phyloP scores from a whole-genome alignment of 1,140 invertebrate genomes.

The Melitaea cinxia region DNA sequence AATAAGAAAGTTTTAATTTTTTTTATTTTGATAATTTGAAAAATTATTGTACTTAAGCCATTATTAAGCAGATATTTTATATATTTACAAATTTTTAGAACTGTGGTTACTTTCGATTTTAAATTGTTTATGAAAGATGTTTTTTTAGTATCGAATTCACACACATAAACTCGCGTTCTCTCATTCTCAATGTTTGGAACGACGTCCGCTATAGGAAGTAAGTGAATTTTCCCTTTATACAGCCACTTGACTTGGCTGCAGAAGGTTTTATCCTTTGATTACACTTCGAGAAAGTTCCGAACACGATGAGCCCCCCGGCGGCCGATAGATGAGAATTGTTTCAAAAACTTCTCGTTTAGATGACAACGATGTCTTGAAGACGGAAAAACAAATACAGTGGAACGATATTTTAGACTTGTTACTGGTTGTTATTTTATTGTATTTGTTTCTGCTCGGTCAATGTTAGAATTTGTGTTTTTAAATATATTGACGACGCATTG shows the following conservation, averaged over 20 bases:
- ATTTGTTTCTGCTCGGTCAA: no score
- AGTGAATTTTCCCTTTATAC: conserved; percentile 76
- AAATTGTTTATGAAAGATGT: no score
- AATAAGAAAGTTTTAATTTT: no score
- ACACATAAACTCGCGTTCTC: conserved; percentile 29
- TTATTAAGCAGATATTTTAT: no score
- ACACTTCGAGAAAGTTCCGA: conserved; percentile 59
- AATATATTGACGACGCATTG: no score
- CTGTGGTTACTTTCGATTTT: no score
- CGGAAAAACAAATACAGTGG: conserved; percentile 7
- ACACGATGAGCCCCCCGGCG: conserved; percentile 49
- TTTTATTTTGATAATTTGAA: no score
- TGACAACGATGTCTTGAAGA: conserved; percentile 29
- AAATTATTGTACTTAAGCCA: no score
- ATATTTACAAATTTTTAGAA: no score
- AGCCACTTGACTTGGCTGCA: conserved; percentile 69
- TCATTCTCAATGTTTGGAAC: conserved; percentile 69
- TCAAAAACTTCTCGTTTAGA: conserved; percentile 54
- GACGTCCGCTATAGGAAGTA: conserved; percentile 65
- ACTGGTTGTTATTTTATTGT: background rate
- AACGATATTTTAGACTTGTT: background rate
- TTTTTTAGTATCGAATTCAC: conserved; percentile 34
- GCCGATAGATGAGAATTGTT: conserved; percentile 62
- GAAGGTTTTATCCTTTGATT: conserved; percentile 74
- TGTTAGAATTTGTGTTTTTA: no score